Conservation (phyloP, 2,797 vertebrate genomes). For the Picus viridis region DNA sequence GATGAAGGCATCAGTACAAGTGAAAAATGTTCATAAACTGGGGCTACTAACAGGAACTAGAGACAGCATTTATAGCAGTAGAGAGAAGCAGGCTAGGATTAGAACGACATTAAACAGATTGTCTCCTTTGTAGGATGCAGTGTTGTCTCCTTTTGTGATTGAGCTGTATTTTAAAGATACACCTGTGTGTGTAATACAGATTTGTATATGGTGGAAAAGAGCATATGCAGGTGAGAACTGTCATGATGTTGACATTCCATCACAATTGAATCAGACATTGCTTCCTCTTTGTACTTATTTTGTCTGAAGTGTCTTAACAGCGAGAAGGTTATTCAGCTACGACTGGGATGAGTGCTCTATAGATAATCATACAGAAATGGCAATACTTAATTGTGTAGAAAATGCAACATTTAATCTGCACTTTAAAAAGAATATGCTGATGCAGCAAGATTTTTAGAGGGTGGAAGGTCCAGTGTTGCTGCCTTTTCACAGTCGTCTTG, state of each 20-base stretch:
- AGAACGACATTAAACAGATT: background rate
- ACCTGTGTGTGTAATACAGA: background rate
- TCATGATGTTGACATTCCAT: background rate
- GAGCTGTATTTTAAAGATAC: background rate
- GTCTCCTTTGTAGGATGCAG: background rate
- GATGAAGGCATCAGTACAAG: background rate
- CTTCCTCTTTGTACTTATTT: background rate
- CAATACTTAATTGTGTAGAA: background rate
- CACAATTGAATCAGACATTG: background rate
- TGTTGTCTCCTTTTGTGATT: background rate
- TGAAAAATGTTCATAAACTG: background rate
- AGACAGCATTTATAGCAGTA: background rate
- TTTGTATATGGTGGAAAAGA: background rate
- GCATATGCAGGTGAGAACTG: background rate
- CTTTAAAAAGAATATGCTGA: background rate
- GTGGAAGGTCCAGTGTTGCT: background rate
- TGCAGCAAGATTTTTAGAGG: background rate
- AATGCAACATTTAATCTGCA: background rate
- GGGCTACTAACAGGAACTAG: background rate
- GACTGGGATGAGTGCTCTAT: background rate
- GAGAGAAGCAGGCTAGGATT: background rate
- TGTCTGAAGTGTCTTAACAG: background rate
- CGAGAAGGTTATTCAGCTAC: background rate
- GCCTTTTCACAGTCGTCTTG: background rate
- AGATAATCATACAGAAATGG: background rate